These are phyloP conservation scores for Heliocidaris tuberculata DNA, from an alignment of 35 echinoderm and acorn worm genomes.

Conservation along the genomic window DNA sequence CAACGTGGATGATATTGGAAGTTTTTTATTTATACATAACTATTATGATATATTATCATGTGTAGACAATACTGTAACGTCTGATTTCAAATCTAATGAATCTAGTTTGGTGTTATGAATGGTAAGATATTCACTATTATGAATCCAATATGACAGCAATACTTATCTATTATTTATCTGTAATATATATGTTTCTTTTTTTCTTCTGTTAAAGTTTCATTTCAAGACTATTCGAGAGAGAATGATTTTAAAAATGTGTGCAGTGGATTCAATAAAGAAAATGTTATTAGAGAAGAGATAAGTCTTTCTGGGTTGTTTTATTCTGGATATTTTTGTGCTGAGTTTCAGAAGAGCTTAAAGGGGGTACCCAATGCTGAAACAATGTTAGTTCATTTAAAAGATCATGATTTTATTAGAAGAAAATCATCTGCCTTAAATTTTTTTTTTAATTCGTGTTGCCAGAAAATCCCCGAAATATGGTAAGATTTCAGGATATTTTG, in stretches of 20 bases:
- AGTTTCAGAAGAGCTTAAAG: too few species aligned
- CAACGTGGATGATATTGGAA: neutral
- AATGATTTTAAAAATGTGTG: slow-evolving; percentile 28
- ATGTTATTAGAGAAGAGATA: slow-evolving; percentile 33
- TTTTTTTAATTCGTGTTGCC: too few species aligned
- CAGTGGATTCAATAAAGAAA: slow-evolving; percentile 37
- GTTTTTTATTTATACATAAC: slow-evolving; percentile 7
- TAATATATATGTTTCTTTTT: slow-evolving; percentile 38
- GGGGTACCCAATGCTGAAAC: too few species aligned
- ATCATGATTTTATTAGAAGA: too few species aligned
- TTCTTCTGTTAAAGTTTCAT: slow-evolving; percentile 31
- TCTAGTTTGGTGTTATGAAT: slow-evolving; percentile 29
- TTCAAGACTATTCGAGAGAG: slow-evolving; percentile 22
- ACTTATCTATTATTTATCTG: slow-evolving; percentile 41
- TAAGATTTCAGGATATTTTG: too few species aligned
- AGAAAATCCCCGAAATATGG: too few species aligned
- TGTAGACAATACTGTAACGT: neutral
- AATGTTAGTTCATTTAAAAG: too few species aligned
- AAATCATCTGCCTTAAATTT: too few species aligned
- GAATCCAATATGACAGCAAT: slow-evolving; percentile 39
- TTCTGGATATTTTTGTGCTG: too few species aligned
- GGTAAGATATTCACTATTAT: slow-evolving; percentile 17
- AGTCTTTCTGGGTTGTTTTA: neutral
- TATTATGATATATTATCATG: slow-evolving; percentile 13
- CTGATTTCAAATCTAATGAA: neutral